Evolutionary conservation across 2,797 vertebrate genomes (phyloP), one percentile per base, ranked within the genome.

Genomic region (Philypnodon macrostomus): DNA sequence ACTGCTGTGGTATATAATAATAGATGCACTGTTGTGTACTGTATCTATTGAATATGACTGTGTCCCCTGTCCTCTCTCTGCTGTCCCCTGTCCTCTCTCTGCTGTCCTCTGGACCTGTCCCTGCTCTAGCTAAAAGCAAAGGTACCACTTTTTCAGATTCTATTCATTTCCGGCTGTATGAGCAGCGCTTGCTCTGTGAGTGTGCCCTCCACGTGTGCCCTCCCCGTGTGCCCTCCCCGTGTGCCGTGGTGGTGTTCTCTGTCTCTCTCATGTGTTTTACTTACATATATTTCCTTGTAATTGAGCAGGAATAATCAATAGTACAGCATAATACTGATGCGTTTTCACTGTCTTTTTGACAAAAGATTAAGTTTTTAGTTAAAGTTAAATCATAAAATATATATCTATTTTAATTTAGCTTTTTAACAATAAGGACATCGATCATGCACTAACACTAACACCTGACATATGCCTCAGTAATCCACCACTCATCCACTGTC

Each of bases 91-190:
- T n/a, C 23, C 53, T 54, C 57, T 57, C 79, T 77, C 77, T 47
- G 59, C 30, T 69, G 46, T 75, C 56, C 58, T 70, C 34, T 63
- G 26, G 41, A 18, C 15, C 51, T 65, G 72, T 63, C 67, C 46
- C 62, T 76, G 73, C 0, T 55, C 73, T 93, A 98, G 96, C 94
- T 92, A 97, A 96, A 93, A 94, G 93, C 90, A 98, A 98, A 98
- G 96, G 96, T 98, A 98, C 91, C 90, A 85, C 87, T 67, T 75
- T 46, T 67, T 87, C 93, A 75, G 67, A 88, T 88, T 86, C 77
- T 79, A 77, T 78, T 68, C 37, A 70, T 81, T 85, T 64, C 65
- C 67, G 17, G 46, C 75, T 76, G 24, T 80, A 80, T 85, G 80
- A 81, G 53, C 76, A 72, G 0, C 77, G 70, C 58, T 70, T 77